Evolutionary conservation across 1,140 invertebrate species (phyloP).

Genomic region (Philotrypesis tridentata): DNA sequence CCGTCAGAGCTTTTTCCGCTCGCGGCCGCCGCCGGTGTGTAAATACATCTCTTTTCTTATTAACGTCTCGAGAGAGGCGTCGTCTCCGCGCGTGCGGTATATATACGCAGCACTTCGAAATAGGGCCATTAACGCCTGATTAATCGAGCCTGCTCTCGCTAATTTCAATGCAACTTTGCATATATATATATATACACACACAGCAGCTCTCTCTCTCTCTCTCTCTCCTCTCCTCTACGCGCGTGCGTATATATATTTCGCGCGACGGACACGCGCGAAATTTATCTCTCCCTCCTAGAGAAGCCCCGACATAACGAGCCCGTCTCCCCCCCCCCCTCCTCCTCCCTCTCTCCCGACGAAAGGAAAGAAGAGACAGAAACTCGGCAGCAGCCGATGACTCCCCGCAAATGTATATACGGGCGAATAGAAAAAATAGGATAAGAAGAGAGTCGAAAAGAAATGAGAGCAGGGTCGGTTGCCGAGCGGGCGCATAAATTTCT

Average conservation of each 20-base stretch:
- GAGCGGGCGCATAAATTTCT: constrained; percentile 34
- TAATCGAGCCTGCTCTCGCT: neutral
- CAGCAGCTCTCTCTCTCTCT: too few species aligned
- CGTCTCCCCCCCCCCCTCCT: too few species aligned
- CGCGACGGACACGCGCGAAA: neutral
- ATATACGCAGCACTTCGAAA: neutral
- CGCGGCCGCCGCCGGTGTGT: too few species aligned
- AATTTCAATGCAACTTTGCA: too few species aligned
- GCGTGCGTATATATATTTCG: too few species aligned
- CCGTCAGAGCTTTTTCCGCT: too few species aligned
- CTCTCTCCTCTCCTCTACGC: too few species aligned
- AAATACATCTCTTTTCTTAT: neutral
- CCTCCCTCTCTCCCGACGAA: too few species aligned
- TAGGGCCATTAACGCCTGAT: neutral
- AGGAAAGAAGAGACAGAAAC: neutral
- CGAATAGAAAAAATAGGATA: constrained; percentile 5
- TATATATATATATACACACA: too few species aligned
- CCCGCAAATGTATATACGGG: neutral
- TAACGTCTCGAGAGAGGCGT: neutral
- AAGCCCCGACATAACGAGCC: constrained; percentile 8
- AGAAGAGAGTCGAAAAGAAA: constrained; percentile 2
- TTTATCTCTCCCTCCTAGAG: constrained; percentile 24
- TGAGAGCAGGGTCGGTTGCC: neutral
- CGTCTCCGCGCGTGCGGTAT: neutral
- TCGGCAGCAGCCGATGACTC: neutral